Evolutionary conservation across 2,113 vertebrate genomes (phyloP).

Genomic region (Halichoeres trimaculatus): DNA sequence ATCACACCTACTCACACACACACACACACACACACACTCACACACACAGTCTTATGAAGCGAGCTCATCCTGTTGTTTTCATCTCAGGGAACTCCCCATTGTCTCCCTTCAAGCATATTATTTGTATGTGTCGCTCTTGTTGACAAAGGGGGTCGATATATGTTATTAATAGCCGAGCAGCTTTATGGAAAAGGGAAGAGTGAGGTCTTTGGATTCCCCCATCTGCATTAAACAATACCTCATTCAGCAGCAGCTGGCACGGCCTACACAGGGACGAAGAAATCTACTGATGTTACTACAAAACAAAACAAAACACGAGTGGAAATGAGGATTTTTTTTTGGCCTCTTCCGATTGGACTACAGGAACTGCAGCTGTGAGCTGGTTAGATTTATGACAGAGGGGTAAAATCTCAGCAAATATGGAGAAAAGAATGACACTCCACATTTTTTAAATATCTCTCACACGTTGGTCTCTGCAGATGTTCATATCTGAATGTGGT

Average conservation of each 20-base stretch:
- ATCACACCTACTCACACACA: constrained; percentile 39
- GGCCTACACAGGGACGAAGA: constrained; percentile 30
- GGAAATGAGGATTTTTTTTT: constrained; percentile 48
- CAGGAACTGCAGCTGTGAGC: constrained; percentile 65
- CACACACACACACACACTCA: constrained; percentile 44
- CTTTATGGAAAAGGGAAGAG: constrained; percentile 82
- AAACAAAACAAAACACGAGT: constrained; percentile 46
- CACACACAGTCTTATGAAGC: constrained; percentile 33
- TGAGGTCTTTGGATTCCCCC: constrained; percentile 74
- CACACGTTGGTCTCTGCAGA: constrained; percentile 22
- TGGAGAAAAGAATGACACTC: constrained; percentile 17
- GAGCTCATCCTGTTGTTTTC: constrained; percentile 82
- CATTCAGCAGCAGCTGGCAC: constrained; percentile 76
- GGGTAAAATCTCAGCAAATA: constrained; percentile 37
- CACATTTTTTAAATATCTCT: constrained; percentile 50
- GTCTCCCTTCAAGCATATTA: constrained; percentile 71
- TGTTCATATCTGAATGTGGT: constrained; percentile 34
- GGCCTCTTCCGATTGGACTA: constrained; percentile 51
- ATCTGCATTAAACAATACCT: constrained; percentile 82
- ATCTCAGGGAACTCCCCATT: constrained; percentile 78
- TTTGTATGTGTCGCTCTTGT: constrained; percentile 77
- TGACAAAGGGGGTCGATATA: constrained; percentile 80
- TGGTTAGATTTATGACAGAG: constrained; percentile 41
- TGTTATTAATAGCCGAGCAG: constrained; percentile 82
- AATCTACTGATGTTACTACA: constrained; percentile 43